Evolutionary conservation across 2,797 vertebrate species (phyloP).

Genomic region (Mormyrus hasselquistii): DNA sequence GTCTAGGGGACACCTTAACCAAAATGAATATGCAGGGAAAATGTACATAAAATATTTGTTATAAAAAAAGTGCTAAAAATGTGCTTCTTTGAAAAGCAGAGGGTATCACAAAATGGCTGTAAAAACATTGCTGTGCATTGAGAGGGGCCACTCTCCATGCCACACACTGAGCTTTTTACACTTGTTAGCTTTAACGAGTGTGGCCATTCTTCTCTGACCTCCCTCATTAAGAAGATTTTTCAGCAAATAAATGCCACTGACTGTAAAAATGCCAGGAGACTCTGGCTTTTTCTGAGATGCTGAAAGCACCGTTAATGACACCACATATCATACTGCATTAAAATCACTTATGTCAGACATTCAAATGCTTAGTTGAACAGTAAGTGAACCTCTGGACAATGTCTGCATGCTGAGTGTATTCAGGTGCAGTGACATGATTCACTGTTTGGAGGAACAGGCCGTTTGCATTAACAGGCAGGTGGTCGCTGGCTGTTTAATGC

Average conservation of each 20-base stretch:
- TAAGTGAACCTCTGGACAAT: neutral
- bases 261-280: neutral
- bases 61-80: neutral
- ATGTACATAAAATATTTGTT: neutral
- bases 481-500: neutral
- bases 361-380: neutral
- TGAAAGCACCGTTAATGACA: neutral
- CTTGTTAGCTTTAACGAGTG: neutral
- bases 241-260: neutral
- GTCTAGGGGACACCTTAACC: neutral
- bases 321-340: neutral
- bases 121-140: neutral
- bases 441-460: neutral
- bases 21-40: neutral
- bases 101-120: neutral
- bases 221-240: neutral
- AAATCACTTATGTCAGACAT: neutral
- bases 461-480: neutral
- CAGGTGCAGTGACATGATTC: neutral
- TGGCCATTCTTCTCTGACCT: neutral
- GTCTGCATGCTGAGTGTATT: neutral
- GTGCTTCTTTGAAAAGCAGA: neutral
- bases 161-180: neutral
- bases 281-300: neutral
- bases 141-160: neutral